phyloP scores from a whole-genome alignment of 2,888 invertebrate genomes.

The Seladonia tumulorum region DNA sequence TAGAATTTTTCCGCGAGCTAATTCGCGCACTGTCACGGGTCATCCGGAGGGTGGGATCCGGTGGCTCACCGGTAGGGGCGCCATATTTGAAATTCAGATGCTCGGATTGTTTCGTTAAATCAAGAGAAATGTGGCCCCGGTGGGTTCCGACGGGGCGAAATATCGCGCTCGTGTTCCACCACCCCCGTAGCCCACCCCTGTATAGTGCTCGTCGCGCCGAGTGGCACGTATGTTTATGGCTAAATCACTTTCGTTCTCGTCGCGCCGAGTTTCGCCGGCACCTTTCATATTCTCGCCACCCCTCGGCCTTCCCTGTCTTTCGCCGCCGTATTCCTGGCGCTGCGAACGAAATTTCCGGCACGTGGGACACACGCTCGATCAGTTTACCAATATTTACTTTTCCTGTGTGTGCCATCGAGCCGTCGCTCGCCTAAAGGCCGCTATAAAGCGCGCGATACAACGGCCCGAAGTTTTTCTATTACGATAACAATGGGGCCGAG shows the following conservation, averaged over 20 bases:
- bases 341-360: conserved; percentile 45
- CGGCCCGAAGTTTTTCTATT: conserved; percentile 61
- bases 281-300: conserved; percentile 63
- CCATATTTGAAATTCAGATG: conserved; percentile 81
- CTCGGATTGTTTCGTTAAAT: conserved; percentile 81
- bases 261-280: conserved; percentile 47
- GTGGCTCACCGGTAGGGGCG: conserved; percentile 43
- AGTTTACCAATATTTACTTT: conserved; percentile 27
- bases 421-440: neutral
- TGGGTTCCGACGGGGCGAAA: conserved; percentile 72
- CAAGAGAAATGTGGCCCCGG: conserved; percentile 82
- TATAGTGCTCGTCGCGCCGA: conserved; percentile 40
- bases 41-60: conserved; percentile 50
- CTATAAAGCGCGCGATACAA: neutral
- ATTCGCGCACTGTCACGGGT: conserved; percentile 71
- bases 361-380: conserved; percentile 26
- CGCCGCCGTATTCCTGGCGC: conserved; percentile 4
- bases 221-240: conserved; percentile 72
- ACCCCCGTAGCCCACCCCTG: conserved; percentile 21
- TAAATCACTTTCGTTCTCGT: conserved; percentile 78
- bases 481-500: conserved; percentile 59
- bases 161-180: conserved; percentile 50
- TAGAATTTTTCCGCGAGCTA: conserved; percentile 66
- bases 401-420: conserved; percentile 13
- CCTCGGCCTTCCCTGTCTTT: neutral